Conservation (phyloP, 92 coral and sea anemone species). For the Zoanthus sansibaricus region DNA sequence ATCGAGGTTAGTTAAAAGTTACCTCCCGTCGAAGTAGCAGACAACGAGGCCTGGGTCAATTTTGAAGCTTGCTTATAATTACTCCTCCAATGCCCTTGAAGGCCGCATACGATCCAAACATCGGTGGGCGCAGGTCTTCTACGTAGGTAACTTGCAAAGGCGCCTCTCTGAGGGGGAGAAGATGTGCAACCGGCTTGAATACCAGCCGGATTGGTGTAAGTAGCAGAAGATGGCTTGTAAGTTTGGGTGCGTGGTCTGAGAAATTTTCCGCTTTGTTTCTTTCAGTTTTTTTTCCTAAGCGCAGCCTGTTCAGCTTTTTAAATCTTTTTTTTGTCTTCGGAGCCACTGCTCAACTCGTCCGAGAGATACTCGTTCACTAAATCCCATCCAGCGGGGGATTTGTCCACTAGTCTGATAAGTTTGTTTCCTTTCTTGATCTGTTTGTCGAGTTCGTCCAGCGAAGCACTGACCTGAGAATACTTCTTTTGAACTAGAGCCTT, state of each 20-base stretch:
- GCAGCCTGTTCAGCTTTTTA: too few species aligned
- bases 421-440: neutral
- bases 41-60: neutral
- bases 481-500: neutral
- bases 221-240: too few species aligned
- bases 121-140: neutral
- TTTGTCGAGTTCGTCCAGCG: too few species aligned
- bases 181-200: neutral
- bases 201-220: neutral
- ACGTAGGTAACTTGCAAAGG: neutral
- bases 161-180: neutral
- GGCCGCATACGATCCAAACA: neutral
- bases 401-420: neutral
- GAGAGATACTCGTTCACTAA: neutral
- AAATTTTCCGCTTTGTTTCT: too few species aligned
- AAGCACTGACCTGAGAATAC: too few species aligned
- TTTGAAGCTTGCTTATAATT: neutral
- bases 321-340: too few species aligned
- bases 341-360: neutral
- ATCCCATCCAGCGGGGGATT: neutral
- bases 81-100: neutral
- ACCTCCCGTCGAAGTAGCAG: neutral
- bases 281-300: neutral
- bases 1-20: neutral
- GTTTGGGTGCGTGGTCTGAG: too few species aligned